A percentile compares a stretch with the other conserved stretches of the same genome.
Evolutionary conservation across 2,888 invertebrate species (phyloP).

Genomic region (Eurois occulta): DNA sequence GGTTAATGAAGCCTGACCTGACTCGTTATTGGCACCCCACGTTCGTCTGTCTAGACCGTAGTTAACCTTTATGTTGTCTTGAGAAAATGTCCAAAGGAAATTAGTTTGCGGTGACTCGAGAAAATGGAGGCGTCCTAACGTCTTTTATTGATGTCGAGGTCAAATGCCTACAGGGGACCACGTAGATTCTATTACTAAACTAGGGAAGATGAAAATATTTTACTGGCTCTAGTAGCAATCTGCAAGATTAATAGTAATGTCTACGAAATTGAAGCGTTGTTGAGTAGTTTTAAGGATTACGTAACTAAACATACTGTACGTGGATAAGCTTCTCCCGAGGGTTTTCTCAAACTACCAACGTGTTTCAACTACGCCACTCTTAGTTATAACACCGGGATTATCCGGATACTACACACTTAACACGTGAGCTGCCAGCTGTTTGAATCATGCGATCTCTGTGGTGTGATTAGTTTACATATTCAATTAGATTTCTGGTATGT

Average conservation of each 20-base stretch:
- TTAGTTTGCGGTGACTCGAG: conserved; percentile 35
- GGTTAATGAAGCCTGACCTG: not conserved
- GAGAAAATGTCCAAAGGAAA: conserved; percentile 42
- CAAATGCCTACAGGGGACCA: conserved; percentile 1
- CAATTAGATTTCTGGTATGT: not conserved
- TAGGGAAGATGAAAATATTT: not conserved
- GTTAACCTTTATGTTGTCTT: conserved; percentile 30
- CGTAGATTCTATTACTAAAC: not conserved
- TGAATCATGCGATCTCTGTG: too few relatives aligned
- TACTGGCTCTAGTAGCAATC: not conserved
- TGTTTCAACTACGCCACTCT: not conserved
- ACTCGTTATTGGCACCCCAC: not conserved
- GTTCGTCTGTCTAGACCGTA: conserved; percentile 10
- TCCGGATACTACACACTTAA: not conserved
- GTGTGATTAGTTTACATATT: not conserved
- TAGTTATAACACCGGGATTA: not conserved
- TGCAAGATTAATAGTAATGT: not conserved
- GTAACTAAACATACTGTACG: not conserved
- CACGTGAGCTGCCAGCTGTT: not conserved
- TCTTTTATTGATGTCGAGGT: conserved; percentile 8
- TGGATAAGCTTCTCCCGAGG: not conserved
- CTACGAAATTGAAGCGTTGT: not conserved
- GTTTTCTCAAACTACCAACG: not conserved
- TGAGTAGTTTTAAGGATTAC: not conserved
- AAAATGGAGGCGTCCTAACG: conserved; percentile 25